A percentile compares a stretch with the other conserved stretches of the same genome.
phyloP scores from a whole-genome alignment of 2,113 vertebrate species.

The Pangasianodon gigas region DNA sequence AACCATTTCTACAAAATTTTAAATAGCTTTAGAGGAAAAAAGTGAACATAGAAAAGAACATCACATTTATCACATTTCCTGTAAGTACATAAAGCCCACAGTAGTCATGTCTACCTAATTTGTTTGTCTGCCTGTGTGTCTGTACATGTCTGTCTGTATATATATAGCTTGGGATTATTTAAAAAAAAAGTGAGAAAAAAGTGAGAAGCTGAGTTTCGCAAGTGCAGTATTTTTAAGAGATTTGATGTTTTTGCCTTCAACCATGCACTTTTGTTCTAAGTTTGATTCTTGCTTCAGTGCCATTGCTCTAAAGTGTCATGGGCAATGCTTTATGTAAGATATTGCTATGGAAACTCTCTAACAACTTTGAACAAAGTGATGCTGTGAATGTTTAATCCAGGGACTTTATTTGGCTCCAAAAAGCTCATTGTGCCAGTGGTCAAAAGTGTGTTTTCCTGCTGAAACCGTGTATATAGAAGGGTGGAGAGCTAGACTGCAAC shows the following conservation, averaged over 20 bases:
- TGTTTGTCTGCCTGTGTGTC: too few species aligned
- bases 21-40: background rate
- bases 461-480: background rate
- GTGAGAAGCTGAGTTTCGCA: background rate
- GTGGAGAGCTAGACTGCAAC: background rate
- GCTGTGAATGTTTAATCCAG: background rate
- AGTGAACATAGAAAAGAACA: background rate
- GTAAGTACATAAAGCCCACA: background rate
- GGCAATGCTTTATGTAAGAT: slow-evolving; percentile 30
- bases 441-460: background rate
- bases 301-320: slow-evolving; percentile 31
- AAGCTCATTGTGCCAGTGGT: background rate
- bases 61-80: background rate
- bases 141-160: too few species aligned
- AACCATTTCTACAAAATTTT: background rate
- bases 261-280: background rate
- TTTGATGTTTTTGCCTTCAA: slow-evolving; percentile 29
- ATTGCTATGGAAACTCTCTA: slow-evolving; percentile 32
- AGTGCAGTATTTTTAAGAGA: background rate
- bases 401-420: background rate
- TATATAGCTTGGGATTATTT: too few species aligned
- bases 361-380: background rate
- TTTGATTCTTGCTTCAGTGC: slow-evolving; percentile 16
- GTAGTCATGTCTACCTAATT: background rate
- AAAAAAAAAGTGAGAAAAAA: background rate